Evolutionary conservation across 2,113 vertebrate genomes (phyloP).

Genomic region (Mola mola): DNA sequence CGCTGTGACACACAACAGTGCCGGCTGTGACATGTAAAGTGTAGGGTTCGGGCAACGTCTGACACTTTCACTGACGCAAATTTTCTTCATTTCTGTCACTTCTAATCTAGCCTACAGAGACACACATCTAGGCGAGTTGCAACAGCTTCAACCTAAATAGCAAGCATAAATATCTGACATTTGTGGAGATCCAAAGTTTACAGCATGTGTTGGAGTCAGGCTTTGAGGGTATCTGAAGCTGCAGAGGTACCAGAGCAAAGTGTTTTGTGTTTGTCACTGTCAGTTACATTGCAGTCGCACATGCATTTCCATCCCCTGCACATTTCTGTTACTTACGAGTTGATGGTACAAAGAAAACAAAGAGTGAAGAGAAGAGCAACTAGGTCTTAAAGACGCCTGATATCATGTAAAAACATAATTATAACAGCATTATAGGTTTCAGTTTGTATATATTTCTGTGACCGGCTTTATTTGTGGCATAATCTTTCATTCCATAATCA

Average conservation of each 20-base stretch:
- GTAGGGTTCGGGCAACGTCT: conserved; percentile 37
- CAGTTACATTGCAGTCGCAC: neutral
- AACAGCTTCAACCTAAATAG: conserved; percentile 25
- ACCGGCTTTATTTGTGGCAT: no score
- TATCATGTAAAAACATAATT: no score
- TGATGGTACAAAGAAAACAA: no score
- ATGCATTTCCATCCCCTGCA: conserved; percentile 1
- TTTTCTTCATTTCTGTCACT: conserved; percentile 50
- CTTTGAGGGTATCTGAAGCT: conserved; percentile 9
- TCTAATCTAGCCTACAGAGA: conserved; percentile 37
- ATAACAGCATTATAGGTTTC: no score
- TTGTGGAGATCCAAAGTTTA: conserved; percentile 30
- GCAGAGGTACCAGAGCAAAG: conserved; percentile 1
- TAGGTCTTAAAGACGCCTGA: no score
- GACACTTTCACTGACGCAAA: conserved; percentile 45
- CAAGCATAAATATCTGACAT: conserved; percentile 23
- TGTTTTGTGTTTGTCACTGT: neutral
- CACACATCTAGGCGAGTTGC: conserved; percentile 13
- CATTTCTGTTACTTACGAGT: neutral
- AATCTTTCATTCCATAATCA: neutral
- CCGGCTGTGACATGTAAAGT: conserved; percentile 45
- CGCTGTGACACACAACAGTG: conserved; percentile 54
- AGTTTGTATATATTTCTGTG: no score
- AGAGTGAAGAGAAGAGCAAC: no score
- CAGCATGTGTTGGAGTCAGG: neutral